Percentiles rank a stretch among this genome's conserved stretches.
These are phyloP conservation scores for Dinocampus coccinellae DNA, from an alignment of 2,888 invertebrate genomes.

Conservation along the genomic window DNA sequence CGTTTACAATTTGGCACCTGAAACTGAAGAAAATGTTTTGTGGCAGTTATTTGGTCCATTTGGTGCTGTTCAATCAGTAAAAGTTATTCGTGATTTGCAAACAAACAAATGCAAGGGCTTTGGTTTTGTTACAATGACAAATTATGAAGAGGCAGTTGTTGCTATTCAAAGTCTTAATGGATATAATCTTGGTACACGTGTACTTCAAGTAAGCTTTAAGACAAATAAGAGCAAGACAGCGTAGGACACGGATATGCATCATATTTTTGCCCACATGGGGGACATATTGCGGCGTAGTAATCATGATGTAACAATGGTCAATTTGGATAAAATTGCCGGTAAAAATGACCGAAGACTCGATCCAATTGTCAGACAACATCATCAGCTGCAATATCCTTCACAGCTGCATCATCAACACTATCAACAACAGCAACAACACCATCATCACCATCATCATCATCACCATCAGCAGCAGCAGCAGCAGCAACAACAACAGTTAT, in stretches of 20 bases:
- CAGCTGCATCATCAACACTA: slow-evolving; percentile 26
- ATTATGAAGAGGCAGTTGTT: slow-evolving; percentile 92
- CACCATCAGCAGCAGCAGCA: slow-evolving; percentile 34
- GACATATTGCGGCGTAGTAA: slow-evolving; percentile 23
- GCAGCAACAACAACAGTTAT: slow-evolving; percentile 12
- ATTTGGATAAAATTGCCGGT: slow-evolving; percentile 29
- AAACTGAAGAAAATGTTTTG: slow-evolving; percentile 94
- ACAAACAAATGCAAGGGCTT: slow-evolving; percentile 96
- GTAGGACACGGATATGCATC: slow-evolving; percentile 70
- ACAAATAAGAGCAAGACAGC: slow-evolving; percentile 84
- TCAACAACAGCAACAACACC: slow-evolving; percentile 26
- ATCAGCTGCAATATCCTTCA: slow-evolving; percentile 30
- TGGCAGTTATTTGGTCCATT: slow-evolving; percentile 98
- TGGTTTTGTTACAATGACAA: slow-evolving; percentile 95
- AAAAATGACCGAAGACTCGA: slow-evolving; percentile 23
- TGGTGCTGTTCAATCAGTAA: slow-evolving; percentile 93
- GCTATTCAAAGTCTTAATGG: slow-evolving; percentile 94
- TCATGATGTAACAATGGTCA: slow-evolving; percentile 22
- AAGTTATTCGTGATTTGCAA: slow-evolving; percentile 91
- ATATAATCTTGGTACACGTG: slow-evolving; percentile 90
- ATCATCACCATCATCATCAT: slow-evolving; percentile 23
- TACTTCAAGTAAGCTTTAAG: slow-evolving; percentile 94
- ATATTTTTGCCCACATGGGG: slow-evolving; percentile 5
- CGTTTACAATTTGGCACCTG: slow-evolving; percentile 95
- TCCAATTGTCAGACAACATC: slow-evolving; percentile 22